Evolutionary conservation across 2,888 invertebrate species (phyloP), one percentile per base, ranked within the genome.

Genomic region (Suillia variegata): DNA sequence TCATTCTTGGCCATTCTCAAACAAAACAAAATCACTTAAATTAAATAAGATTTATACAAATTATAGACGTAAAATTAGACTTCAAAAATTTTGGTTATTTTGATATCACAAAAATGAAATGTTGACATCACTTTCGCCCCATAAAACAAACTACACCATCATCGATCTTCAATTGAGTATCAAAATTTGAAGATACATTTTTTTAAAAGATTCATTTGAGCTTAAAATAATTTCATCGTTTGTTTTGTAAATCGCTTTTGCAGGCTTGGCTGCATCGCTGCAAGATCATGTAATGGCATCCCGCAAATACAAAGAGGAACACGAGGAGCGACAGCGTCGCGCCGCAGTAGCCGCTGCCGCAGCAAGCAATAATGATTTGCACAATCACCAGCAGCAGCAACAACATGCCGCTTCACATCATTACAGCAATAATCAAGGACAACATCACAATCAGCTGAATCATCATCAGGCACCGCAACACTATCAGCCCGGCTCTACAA

Each of bases 261-360:
- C 56, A 87, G 93, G 94, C 61, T 80, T 94, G 62, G 93, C 94
- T 21, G 93, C 93, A 54, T 92, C 92, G 57, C 82, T 93, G 64
- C 93, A 93, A 77, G 91, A 91, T 61, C 87, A 92, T 68, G 90
- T 93, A 67, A 84, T 93, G 56, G 87, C 87, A 49, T 85, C 84
- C 69, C 87, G 85, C 83, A 86, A 86, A 75, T 86, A 85, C 57
- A 86, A 85, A 63, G 83, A 80, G 71, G 85, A 84, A 71, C 79
- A 76, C 56, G 83, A 81, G 63, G 80, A 80, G 61, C 75, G 81
- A n/a, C 80, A 80, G 63, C 71, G 78, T 22, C 73, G 80, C 1
- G 77, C 79, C 0, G 80, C 80, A 15, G 73, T 77, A 18, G 73
- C 77, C 3, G 70, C 74, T 1, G 65, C 70, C 2, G 45, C 66